These are phyloP conservation scores for Numida meleagris DNA, from an alignment of 2,113 vertebrate genomes.

Conservation along the genomic window DNA sequence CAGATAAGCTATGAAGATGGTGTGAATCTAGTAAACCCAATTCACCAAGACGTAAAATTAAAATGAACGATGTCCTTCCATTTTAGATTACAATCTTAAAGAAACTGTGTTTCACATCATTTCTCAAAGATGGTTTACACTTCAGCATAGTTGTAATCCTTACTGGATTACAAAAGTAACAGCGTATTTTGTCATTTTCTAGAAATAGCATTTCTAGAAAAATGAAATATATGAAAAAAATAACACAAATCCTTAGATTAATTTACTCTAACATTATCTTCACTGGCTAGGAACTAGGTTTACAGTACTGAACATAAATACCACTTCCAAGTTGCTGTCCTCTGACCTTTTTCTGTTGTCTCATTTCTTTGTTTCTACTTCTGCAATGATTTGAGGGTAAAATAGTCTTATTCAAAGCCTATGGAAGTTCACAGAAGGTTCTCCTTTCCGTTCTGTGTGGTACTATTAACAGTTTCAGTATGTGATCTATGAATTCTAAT, in stretches of 20 bases:
- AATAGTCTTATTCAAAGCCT: background rate
- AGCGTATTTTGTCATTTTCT: background rate
- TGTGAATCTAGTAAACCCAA: background rate
- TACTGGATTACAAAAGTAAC: background rate
- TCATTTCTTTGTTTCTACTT: background rate
- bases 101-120: background rate
- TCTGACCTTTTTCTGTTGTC: background rate
- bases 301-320: background rate
- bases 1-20: background rate
- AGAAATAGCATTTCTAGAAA: too few relatives aligned
- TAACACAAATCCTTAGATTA: background rate
- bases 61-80: background rate
- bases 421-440: background rate
- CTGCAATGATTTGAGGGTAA: background rate
- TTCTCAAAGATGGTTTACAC: background rate
- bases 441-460: background rate
- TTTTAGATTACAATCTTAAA: background rate
- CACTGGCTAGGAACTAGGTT: background rate
- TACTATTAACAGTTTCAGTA: background rate
- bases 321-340: background rate
- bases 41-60: background rate
- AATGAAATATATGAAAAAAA: background rate
- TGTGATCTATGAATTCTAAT: background rate
- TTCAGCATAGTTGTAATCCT: background rate
- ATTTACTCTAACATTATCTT: conserved; percentile 9